Percentiles rank a stretch among this genome's conserved stretches.
Conservation (phyloP, 2,888 invertebrate species). For the Hirtodrosophila cameraria region DNA sequence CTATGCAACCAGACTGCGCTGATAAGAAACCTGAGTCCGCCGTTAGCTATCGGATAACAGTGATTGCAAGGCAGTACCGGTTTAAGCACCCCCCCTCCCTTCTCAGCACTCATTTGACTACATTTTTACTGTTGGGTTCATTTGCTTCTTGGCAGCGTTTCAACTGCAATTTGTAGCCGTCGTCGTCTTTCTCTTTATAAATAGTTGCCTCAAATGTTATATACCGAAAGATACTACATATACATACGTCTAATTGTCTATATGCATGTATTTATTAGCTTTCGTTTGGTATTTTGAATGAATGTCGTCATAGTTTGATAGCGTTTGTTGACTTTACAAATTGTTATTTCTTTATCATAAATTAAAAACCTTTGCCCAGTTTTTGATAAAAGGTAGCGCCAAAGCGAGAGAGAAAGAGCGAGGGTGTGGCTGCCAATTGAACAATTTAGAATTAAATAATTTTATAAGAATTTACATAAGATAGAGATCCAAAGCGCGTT, state of each 20-base stretch:
- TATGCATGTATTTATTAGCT: conserved; percentile 16
- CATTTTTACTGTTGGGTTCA: conserved; percentile 16
- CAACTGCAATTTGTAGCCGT: conserved; percentile 64
- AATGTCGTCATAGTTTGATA: conserved; percentile 52
- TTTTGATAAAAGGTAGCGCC: neutral
- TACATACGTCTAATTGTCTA: conserved; percentile 8
- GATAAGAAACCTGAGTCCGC: conserved; percentile 47
- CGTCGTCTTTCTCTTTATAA: conserved; percentile 49
- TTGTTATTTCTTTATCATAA: conserved; percentile 3
- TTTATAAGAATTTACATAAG: conserved; percentile 39
- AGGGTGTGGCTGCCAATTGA: neutral
- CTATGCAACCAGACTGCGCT: conserved; percentile 39
- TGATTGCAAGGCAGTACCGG: conserved; percentile 39
- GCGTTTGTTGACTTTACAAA: conserved; percentile 52
- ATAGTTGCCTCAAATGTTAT: conserved; percentile 50
- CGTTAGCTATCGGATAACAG: conserved; percentile 40
- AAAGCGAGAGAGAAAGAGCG: neutral
- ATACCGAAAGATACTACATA: neutral
- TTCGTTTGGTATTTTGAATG: conserved; percentile 53
- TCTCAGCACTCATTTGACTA: neutral
- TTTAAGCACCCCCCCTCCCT: conserved; percentile 23
- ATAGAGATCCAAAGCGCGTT: conserved; percentile 8
- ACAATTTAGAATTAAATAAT: no score
- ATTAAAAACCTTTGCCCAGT: neutral
- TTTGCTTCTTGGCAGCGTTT: conserved; percentile 56